Conservation (phyloP, 2,888 invertebrate species). For the Eulithis prunata region DNA sequence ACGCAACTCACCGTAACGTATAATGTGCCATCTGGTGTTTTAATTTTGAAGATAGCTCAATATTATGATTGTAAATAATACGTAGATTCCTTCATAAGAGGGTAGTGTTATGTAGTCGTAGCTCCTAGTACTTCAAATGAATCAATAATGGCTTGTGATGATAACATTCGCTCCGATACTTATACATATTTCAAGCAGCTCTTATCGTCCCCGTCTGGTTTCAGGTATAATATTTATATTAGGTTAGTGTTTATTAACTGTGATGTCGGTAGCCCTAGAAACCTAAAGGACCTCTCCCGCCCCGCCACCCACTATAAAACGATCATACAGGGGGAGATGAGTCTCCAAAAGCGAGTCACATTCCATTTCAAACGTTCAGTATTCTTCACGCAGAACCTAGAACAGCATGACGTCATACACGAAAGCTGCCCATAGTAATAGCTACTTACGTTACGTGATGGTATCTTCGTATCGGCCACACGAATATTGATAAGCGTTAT, state of each 20-base stretch:
- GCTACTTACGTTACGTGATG: conserved; percentile 30
- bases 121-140: conserved; percentile 7
- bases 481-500: conserved; percentile 37
- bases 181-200: conserved; percentile 16
- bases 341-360: conserved; percentile 52
- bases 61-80: not conserved
- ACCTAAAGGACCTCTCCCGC: not conserved
- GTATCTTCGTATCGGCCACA: conserved; percentile 33
- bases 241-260: conserved; percentile 37
- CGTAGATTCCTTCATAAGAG: not conserved
- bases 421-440: conserved; percentile 29
- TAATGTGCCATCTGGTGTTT: not conserved
- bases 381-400: conserved; percentile 43
- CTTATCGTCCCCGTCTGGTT: conserved; percentile 29
- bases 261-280: conserved; percentile 11
- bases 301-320: conserved; percentile 43
- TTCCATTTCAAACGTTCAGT: conserved; percentile 40
- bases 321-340: conserved; percentile 36
- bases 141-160: conserved; percentile 6
- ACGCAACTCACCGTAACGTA: not conserved
- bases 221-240: conserved; percentile 29
- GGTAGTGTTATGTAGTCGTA: not conserved
- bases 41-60: not conserved
- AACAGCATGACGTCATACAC: conserved; percentile 45
- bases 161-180: conserved; percentile 9